Base-by-base conservation (phyloP, 2,113 vertebrate genomes). In the Phalacrocorax brasilianus region DNA sequence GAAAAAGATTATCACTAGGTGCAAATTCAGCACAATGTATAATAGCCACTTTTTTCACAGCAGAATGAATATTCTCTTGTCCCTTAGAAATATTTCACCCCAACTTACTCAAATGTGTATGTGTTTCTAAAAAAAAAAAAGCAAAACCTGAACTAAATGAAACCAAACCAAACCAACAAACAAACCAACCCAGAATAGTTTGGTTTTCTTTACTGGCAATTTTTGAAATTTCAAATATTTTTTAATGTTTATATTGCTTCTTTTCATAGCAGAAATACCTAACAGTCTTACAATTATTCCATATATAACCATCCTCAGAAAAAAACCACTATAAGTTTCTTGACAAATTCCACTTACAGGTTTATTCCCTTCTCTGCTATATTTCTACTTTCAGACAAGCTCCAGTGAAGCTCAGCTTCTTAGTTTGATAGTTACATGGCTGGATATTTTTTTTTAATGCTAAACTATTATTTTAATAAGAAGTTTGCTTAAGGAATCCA, bases 131-230 rank as follows among this genome's bases (percentile, higher is more conserved):
- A n/a, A 63, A 49, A 16, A 40, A 22, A 5, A 22, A 5, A 8
- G 16, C 52, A 26, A 61, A 61, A n/a, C 12, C 12, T 18, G 20
- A 70, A 4, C 13, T 26, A 52, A 58, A 12, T 5, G 28, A 23
- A 58, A n/a, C 44, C 44, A 8, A 21, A 49, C 24, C 14, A 26
- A 56, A 0, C 11, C 66, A 71, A 12, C 4, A 40, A 71, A 14
- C 4, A 40, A 22, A 56, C 1, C 12, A 70, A 71, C 12, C 4
- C 35, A 61, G 78, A 59, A 65, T 44, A 9, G 2, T 17, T n/a
- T 35, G 3, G 1, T 0, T 30, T 28, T 89, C 38, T 38, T 58
- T 56, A 44, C 11, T 27, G 5, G 1, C 3, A 33, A 8, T 74
- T n/a, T 58, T 20, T 12, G 8, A 73, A 71, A 49, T 33, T 32